These are phyloP conservation scores for Liparis tanakae DNA, from an alignment of 2,797 vertebrate species.

Conservation along the genomic window DNA sequence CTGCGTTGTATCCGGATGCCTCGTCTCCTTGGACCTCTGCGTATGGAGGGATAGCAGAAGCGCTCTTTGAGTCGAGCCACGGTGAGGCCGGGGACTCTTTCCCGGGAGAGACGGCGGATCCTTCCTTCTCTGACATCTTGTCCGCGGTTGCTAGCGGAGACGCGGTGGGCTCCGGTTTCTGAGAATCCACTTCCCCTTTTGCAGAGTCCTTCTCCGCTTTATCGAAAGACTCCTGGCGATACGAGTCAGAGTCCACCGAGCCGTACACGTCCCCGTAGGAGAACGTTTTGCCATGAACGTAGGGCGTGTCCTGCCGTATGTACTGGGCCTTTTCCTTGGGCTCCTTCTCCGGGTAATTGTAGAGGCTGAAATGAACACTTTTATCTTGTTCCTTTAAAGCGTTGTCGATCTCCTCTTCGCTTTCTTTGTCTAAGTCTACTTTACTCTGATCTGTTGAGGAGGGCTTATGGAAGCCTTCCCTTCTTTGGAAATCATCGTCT, in stretches of 20 bases:
- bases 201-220: constrained; percentile 58
- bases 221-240: constrained; percentile 70
- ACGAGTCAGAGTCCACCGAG: constrained; percentile 79
- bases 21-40: constrained; percentile 62
- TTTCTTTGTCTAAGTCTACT: constrained; percentile 48
- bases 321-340: constrained; percentile 77
- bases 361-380: constrained; percentile 79
- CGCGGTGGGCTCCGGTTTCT: constrained; percentile 32
- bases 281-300: constrained; percentile 93
- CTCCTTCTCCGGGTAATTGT: constrained; percentile 78
- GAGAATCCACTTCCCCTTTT: constrained; percentile 43
- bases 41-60: constrained; percentile 30
- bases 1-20: constrained; percentile 60
- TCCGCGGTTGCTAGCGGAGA: constrained; percentile 1
- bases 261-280: constrained; percentile 93
- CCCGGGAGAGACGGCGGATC: constrained; percentile 17
- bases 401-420: constrained; percentile 50
- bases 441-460: constrained; percentile 56
- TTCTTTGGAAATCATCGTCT: constrained; percentile 64
- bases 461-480: constrained; percentile 52
- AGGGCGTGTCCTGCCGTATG: constrained; percentile 94
- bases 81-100: constrained; percentile 49
- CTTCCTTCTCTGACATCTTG: constrained; percentile 54
- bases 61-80: constrained; percentile 46
- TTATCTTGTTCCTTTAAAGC: constrained; percentile 71